A percentile compares a stretch with the other conserved stretches of the same genome.
Evolutionary conservation across 2,888 invertebrate species (phyloP).

Genomic region (Julus scandinavius): DNA sequence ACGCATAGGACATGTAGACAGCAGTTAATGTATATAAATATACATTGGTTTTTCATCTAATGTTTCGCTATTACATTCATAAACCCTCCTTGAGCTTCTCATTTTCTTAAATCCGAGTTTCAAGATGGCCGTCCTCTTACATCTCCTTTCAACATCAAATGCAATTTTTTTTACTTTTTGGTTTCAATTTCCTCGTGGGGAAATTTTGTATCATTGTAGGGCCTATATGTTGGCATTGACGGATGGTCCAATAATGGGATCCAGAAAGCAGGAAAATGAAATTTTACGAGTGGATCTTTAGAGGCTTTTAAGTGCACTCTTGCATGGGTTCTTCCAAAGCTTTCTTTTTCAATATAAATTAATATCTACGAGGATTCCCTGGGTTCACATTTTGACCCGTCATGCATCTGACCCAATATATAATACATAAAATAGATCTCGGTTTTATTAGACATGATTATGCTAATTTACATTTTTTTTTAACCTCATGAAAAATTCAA

Average conservation of each 20-base stretch:
- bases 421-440: not conserved
- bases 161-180: not conserved
- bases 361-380: not conserved
- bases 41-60: not conserved
- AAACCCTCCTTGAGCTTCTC: slow-evolving; percentile 7
- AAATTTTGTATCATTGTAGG: slow-evolving; percentile 3
- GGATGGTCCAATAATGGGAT: slow-evolving; percentile 19
- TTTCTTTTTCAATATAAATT: not conserved
- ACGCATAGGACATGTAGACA: not conserved
- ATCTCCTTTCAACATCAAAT: not conserved
- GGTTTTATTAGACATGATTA: too few species aligned
- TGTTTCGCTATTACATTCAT: not conserved
- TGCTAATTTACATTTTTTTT: too few species aligned
- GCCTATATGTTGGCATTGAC: not conserved
- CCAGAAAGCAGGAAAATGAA: slow-evolving; percentile 7
- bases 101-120: not conserved
- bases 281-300: slow-evolving; percentile 35
- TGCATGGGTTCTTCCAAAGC: not conserved
- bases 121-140: not conserved
- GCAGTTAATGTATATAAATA: slow-evolving; percentile 28
- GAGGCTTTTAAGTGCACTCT: slow-evolving; percentile 35
- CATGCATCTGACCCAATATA: not conserved
- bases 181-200: not conserved
- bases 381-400: not conserved
- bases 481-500: too few species aligned